Percentiles rank a stretch among this genome's conserved stretches.
phyloP scores from a whole-genome alignment of 2,797 vertebrate genomes.

The Brotula barbata region DNA sequence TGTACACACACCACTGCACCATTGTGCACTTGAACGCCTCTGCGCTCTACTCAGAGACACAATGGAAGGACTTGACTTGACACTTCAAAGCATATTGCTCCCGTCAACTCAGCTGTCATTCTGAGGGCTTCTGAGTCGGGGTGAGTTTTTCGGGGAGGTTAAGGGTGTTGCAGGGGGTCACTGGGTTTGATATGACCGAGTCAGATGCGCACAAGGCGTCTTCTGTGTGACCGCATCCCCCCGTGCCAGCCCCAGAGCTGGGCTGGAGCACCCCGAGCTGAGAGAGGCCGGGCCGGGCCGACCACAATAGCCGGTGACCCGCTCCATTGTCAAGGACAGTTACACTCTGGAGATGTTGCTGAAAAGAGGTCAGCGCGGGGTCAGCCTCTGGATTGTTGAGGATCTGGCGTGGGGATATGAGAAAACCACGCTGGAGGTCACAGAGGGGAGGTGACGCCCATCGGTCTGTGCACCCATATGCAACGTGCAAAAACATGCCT shows the following conservation, averaged over 20 bases:
- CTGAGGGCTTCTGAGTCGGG: slow-evolving; percentile 70
- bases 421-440: slow-evolving; percentile 72
- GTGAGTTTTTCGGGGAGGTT: slow-evolving; percentile 64
- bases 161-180: slow-evolving; percentile 45
- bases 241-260: slow-evolving; percentile 76
- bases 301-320: slow-evolving; percentile 85
- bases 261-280: slow-evolving; percentile 50
- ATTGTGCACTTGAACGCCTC: slow-evolving; percentile 73
- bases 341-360: slow-evolving; percentile 87
- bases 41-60: slow-evolving; percentile 84
- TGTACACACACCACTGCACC: slow-evolving; percentile 42
- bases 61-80: slow-evolving; percentile 90
- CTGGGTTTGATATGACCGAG: slow-evolving; percentile 81
- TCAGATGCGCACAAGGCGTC: slow-evolving; percentile 84
- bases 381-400: slow-evolving; percentile 81
- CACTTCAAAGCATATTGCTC: slow-evolving; percentile 95
- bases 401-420: slow-evolving; percentile 65
- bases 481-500: neutral
- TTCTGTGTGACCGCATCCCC: slow-evolving; percentile 76
- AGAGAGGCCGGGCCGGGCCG: slow-evolving; percentile 80
- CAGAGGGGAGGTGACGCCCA: slow-evolving; percentile 55
- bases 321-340: slow-evolving; percentile 91
- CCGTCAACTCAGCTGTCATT: slow-evolving; percentile 91
- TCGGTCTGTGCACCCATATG: slow-evolving; percentile 18
- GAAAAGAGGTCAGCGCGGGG: slow-evolving; percentile 87